Conservation (phyloP, 2,113 vertebrate genomes). For the Charina bottae region DNA sequence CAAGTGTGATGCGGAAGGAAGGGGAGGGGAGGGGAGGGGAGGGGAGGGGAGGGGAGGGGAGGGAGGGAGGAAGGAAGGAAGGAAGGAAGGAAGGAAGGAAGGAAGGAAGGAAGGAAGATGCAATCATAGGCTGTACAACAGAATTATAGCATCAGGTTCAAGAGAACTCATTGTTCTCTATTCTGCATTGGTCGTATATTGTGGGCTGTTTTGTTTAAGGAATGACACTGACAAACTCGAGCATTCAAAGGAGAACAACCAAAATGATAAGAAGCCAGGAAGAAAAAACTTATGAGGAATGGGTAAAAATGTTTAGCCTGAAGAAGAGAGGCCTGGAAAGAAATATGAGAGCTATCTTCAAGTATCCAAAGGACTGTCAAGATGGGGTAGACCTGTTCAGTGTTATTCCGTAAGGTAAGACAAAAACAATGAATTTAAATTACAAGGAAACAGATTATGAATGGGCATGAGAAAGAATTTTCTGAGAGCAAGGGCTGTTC, state of each 20-base stretch:
- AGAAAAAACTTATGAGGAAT: not conserved
- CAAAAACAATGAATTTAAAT: not conserved
- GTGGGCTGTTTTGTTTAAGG: not conserved
- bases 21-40: too few species aligned
- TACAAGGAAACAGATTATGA: not conserved
- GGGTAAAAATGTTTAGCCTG: not conserved
- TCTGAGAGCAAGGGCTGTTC: not conserved
- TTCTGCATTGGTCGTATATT: not conserved
- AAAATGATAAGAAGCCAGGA: not conserved
- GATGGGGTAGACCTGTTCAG: not conserved
- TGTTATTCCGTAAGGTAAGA: not conserved
- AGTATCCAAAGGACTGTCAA: not conserved
- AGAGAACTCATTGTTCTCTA: not conserved
- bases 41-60: not conserved
- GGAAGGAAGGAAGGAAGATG: not conserved
- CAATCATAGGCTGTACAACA: not conserved
- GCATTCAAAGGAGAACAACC: not conserved
- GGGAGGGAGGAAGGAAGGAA: not conserved
- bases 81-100: not conserved
- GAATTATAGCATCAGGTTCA: not conserved
- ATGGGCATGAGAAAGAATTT: not conserved
- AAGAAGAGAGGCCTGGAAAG: not conserved
- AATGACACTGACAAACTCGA: not conserved
- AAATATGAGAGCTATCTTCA: not conserved
- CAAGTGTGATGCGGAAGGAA: not conserved